Percentiles rank a stretch among this genome's conserved stretches.
phyloP scores from a whole-genome alignment of 2,797 vertebrate species.

The Catharus ustulatus region DNA sequence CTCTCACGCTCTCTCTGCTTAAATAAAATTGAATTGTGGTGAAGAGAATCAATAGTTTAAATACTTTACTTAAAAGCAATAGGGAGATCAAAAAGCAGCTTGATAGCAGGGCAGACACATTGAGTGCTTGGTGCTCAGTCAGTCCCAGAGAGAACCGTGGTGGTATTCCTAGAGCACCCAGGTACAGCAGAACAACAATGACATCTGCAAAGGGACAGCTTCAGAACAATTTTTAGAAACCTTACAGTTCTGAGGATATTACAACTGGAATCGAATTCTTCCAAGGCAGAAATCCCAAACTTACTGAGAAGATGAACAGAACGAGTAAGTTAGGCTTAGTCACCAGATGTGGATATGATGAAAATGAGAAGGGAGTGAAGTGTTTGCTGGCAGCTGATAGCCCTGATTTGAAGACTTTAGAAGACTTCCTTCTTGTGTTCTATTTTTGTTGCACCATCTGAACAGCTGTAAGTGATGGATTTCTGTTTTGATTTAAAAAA shows the following conservation, averaged over 20 bases:
- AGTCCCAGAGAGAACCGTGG: not conserved
- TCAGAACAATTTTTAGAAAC: not conserved
- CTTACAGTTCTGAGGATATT: not conserved
- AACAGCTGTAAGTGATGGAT: not conserved
- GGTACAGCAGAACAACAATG: not conserved
- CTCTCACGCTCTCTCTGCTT: not conserved
- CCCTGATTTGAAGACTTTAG: not conserved
- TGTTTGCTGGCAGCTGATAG: not conserved
- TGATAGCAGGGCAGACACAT: not conserved
- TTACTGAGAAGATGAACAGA: not conserved
- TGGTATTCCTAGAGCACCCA: not conserved
- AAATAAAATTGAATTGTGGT: conserved; percentile 41
- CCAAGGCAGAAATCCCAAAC: not conserved
- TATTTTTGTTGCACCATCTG: not conserved
- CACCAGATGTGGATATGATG: not conserved
- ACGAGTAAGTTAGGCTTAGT: not conserved
- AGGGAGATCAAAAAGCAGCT: not conserved
- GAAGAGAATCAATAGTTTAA: conserved; percentile 17
- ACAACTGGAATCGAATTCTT: not conserved
- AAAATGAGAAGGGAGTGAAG: not conserved
- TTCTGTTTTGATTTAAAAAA: not conserved
- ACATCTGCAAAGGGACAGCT: not conserved
- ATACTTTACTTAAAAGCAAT: not conserved
- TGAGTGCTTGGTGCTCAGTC: not conserved
- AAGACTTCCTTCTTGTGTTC: not conserved